Conservation (phyloP, 2,797 vertebrate species). For the Rhabdomys pumilio region DNA sequence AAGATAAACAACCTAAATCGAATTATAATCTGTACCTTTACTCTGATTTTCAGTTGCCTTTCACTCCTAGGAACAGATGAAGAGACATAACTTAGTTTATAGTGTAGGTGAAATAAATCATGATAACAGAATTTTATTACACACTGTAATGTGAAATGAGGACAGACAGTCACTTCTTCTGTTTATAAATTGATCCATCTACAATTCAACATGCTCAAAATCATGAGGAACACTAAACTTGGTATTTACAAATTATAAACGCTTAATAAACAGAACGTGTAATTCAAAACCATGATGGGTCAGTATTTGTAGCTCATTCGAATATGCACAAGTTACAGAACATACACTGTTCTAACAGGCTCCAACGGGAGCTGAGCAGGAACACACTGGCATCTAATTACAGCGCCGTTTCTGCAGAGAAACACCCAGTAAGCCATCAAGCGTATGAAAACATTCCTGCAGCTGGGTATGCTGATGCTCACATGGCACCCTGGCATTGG, state of each 20-base stretch:
- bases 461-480: not conserved
- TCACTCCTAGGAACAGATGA: not conserved
- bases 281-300: constrained; percentile 30
- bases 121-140: not conserved
- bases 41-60: not conserved
- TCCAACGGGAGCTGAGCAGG: not conserved
- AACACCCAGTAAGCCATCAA: not conserved
- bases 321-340: constrained; percentile 39
- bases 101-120: constrained; percentile 21
- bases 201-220: constrained; percentile 29
- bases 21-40: not conserved
- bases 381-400: not conserved
- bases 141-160: constrained; percentile 32
- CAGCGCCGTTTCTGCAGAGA: not conserved
- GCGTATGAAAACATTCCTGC: not conserved
- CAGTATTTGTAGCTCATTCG: constrained; percentile 26
- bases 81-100: not conserved
- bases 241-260: constrained; percentile 58
- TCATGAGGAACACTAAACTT: constrained; percentile 30
- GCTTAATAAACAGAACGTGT: constrained; percentile 37
- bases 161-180: constrained; percentile 14
- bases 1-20: constrained; percentile 49
- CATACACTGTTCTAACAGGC: not conserved
- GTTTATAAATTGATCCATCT: not conserved
- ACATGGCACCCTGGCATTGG: not conserved